phyloP scores from a whole-genome alignment of 2,797 vertebrate genomes.

The Kryptopterus vitreolus region DNA sequence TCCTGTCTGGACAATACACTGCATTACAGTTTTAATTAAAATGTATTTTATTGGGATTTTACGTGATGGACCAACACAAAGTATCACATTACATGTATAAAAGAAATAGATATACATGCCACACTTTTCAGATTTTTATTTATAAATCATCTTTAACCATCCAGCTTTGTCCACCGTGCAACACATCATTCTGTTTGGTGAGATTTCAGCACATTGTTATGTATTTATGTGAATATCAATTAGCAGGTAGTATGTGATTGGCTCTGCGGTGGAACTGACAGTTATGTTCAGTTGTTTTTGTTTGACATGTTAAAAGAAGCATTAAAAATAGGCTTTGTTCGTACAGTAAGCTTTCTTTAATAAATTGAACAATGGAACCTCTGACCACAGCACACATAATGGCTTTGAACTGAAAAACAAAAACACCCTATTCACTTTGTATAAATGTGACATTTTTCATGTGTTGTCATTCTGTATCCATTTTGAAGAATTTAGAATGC shows the following conservation, averaged over 20 bases:
- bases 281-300: neutral
- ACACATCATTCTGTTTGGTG: conserved; percentile 35
- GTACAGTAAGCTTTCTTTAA: neutral
- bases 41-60: too few species aligned
- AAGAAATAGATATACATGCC: too few species aligned
- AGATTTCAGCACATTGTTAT: conserved; percentile 29
- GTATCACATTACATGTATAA: too few species aligned
- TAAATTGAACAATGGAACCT: neutral
- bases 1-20: too few species aligned
- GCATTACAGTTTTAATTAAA: too few species aligned
- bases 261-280: neutral
- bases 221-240: neutral
- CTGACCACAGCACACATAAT: neutral
- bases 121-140: too few species aligned
- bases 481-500: neutral
- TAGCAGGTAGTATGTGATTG: neutral
- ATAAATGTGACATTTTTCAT: neutral
- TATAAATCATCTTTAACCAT: too few species aligned
- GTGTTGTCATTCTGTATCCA: neutral
- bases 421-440: neutral
- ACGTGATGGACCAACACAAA: too few species aligned
- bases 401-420: neutral
- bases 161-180: neutral
- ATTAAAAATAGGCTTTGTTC: neutral
- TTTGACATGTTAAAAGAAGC: neutral